phyloP scores from a whole-genome alignment of 2,888 invertebrate species.

The Tiphia femorata region DNA sequence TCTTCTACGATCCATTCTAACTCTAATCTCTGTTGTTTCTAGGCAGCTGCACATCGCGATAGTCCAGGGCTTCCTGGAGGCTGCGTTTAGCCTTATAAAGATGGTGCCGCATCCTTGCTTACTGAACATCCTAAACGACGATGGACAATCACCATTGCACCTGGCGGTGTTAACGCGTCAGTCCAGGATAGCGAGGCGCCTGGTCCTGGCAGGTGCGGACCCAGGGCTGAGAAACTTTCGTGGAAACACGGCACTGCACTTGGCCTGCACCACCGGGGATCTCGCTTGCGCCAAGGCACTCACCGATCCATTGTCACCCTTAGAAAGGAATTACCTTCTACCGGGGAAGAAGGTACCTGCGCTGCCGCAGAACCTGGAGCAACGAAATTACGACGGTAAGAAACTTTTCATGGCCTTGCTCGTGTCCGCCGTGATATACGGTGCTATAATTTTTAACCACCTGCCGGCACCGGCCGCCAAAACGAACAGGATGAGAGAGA shows the following conservation, averaged over 20 bases:
- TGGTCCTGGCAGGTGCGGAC: constrained; percentile 84
- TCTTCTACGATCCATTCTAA: no score
- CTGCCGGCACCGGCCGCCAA: no score
- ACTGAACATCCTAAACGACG: constrained; percentile 85
- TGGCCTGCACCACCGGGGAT: constrained; percentile 82
- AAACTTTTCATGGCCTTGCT: no score
- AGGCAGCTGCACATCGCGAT: constrained; percentile 91
- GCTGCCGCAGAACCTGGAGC: constrained; percentile 77
- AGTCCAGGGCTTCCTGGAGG: constrained; percentile 80
- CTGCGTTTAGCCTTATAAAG: constrained; percentile 81
- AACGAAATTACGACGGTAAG: constrained; percentile 89
- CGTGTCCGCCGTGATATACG: no score
- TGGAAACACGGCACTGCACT: constrained; percentile 90
- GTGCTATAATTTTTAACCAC: no score
- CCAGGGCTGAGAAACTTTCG: constrained; percentile 74
- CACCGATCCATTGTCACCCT: constrained; percentile 75
- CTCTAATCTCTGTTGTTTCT: constrained; percentile 40
- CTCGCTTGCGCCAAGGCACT: constrained; percentile 80
- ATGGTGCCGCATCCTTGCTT: constrained; percentile 83
- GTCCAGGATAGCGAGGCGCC: constrained; percentile 79
- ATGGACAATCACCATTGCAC: constrained; percentile 87
- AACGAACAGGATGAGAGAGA: no score
- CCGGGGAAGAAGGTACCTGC: constrained; percentile 65
- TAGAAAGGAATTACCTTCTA: constrained; percentile 65
- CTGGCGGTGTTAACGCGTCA: constrained; percentile 85